Percentiles rank a stretch among this genome's conserved stretches.
These are phyloP conservation scores for Oryctolagus cuniculus DNA, from an alignment of 2,113 vertebrate genomes.

Conservation along the genomic window mOryCun1.1 NC_091442.1:12171001-12171500, in stretches of 20 bases:
- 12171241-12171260: neutral
- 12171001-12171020: no score
- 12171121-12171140: no score
- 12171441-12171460: accelerated
- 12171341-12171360: neutral
- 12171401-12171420: neutral
- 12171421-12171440: neutral
- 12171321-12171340: neutral
- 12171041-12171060: no score
- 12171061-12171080: no score
- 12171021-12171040: no score
- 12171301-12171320: neutral
- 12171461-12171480: accelerated
- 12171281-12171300: neutral
- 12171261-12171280: neutral
- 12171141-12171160: no score
- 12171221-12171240: neutral
- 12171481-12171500: neutral
- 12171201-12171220: neutral
- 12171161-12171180: neutral
- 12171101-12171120: no score
- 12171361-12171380: neutral
- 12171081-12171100: no score
- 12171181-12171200: neutral
- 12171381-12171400: neutral